Conservation (phyloP, 1,140 invertebrate genomes). For the Hirudo medicinalis region DNA sequence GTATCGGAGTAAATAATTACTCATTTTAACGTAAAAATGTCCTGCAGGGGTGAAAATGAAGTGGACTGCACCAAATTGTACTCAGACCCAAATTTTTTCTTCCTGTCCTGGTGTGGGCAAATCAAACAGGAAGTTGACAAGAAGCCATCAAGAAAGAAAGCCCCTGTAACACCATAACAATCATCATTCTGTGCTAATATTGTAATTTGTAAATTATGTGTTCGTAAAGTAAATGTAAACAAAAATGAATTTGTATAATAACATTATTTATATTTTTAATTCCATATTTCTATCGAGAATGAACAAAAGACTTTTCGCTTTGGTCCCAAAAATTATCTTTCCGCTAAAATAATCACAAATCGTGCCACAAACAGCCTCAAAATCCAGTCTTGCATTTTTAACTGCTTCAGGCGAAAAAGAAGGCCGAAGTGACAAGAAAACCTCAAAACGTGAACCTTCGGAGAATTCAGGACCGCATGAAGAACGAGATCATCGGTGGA, state of each 20-base stretch:
- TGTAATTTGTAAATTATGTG: no score
- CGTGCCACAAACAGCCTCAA: no score
- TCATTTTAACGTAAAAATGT: not conserved
- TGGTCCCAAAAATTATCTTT: no score
- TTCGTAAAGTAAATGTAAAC: no score
- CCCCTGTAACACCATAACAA: no score
- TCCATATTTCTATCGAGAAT: no score
- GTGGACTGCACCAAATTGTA: not conserved
- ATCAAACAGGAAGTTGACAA: slow-evolving; percentile 11
- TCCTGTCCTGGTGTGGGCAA: not conserved
- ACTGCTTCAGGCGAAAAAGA: slow-evolving; percentile 2
- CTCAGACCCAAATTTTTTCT: slow-evolving; percentile 10
- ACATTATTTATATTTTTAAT: no score
- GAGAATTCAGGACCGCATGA: slow-evolving; percentile 5
- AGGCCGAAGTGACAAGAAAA: slow-evolving; percentile 1
- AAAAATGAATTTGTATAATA: no score
- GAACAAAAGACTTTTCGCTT: no score
- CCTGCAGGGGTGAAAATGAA: not conserved
- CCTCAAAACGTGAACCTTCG: slow-evolving; percentile 3
- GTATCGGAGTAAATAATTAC: not conserved
- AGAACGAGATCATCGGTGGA: slow-evolving; percentile 1
- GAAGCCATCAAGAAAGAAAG: slow-evolving; percentile 7
- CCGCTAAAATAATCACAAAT: no score
- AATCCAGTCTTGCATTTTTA: no score
- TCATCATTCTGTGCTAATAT: no score